Percentiles rank a stretch among this genome's conserved stretches.
These are phyloP conservation scores for Nomada goodeniana DNA, from an alignment of 2,888 invertebrate genomes.

Conservation along the genomic window DNA sequence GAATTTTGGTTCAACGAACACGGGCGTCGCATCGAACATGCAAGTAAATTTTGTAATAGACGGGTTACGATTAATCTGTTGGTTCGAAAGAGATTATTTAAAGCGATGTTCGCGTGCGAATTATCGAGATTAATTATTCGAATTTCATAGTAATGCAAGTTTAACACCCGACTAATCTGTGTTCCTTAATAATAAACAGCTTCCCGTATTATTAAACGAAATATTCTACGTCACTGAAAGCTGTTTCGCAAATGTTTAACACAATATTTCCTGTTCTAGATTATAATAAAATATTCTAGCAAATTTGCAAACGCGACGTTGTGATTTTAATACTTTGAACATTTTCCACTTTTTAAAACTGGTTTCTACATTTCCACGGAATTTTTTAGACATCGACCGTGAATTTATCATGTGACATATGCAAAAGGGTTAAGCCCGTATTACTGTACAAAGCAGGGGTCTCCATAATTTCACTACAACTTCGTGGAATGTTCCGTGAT, in stretches of 20 bases:
- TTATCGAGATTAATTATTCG: background rate
- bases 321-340: no score
- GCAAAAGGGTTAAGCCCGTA: background rate
- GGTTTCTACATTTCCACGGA: background rate
- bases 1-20: constrained; percentile 1
- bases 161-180: background rate
- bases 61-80: background rate
- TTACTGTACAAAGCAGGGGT: background rate
- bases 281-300: no score
- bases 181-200: background rate
- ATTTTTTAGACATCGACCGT: background rate
- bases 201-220: background rate
- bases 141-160: background rate
- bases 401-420: background rate
- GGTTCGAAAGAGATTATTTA: background rate
- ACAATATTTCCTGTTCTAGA: no score
- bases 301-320: no score
- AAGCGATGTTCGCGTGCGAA: background rate
- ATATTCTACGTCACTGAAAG: no score
- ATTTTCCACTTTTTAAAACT: no score
- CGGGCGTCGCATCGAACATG: background rate
- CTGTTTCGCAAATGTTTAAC: no score
- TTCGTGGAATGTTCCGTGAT: constrained; percentile 19
- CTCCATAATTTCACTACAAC: constrained; percentile 14
- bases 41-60: constrained; percentile 3